Conservation (phyloP, 1,140 invertebrate species). For the Gerris buenoi region DNA sequence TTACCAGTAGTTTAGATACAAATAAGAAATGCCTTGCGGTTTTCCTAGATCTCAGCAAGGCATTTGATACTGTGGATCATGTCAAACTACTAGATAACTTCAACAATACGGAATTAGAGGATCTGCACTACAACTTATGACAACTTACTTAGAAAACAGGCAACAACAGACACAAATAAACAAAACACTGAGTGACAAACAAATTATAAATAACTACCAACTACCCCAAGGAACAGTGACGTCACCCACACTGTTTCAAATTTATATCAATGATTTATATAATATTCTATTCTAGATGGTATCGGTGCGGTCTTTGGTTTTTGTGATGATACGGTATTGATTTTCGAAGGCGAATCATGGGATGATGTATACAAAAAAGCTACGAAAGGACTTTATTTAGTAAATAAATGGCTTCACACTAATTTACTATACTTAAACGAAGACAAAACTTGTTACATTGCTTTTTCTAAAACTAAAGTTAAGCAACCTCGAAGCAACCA, state of each 20-base stretch:
- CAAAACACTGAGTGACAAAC: not conserved
- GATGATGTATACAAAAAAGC: not conserved
- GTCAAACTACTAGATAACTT: not conserved
- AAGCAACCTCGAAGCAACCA: not conserved
- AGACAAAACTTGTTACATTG: not conserved
- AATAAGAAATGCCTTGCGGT: not conserved
- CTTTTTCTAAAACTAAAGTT: not conserved
- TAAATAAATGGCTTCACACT: not conserved
- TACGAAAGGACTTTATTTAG: not conserved
- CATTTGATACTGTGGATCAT: not conserved
- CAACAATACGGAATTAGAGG: not conserved
- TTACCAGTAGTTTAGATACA: not conserved
- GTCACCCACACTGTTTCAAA: not conserved
- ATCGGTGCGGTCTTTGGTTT: not conserved
- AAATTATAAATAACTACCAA: not conserved
- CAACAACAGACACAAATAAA: not conserved
- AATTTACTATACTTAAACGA: not conserved
- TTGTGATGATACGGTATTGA: not conserved
- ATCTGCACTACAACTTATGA: not conserved
- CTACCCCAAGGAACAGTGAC: not conserved
- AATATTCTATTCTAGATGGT: not conserved
- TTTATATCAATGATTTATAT: not conserved
- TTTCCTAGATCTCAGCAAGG: not conserved
- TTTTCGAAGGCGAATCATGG: not conserved
- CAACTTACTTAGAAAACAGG: not conserved